phyloP scores from a whole-genome alignment of 2,888 invertebrate species.

The Cecidostiba fungosa region DNA sequence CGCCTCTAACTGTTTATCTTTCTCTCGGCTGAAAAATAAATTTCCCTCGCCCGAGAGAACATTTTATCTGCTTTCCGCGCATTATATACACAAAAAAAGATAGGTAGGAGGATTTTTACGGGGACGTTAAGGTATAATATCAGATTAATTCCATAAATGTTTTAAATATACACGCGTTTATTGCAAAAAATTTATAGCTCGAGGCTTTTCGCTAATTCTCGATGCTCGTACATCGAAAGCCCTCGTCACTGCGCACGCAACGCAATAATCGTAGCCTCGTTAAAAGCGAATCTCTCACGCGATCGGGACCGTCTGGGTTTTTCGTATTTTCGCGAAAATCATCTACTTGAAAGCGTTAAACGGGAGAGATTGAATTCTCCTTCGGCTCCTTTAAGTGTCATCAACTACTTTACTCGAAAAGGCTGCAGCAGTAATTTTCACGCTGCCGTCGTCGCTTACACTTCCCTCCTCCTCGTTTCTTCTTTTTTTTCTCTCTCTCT shows the following conservation, averaged over 20 bases:
- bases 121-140: not conserved
- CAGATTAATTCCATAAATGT: not conserved
- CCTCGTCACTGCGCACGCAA: not conserved
- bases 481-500: not conserved
- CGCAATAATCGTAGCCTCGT: not conserved
- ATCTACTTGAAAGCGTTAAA: constrained; percentile 41
- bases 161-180: not conserved
- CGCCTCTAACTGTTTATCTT: constrained; percentile 36
- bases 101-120: not conserved
- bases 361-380: constrained; percentile 54
- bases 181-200: no score
- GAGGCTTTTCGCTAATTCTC: no score
- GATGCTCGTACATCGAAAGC: not conserved
- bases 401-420: constrained; percentile 60
- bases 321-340: constrained; percentile 47
- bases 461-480: not conserved
- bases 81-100: not conserved
- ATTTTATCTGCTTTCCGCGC: not conserved
- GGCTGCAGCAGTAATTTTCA: constrained; percentile 59
- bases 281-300: constrained; percentile 12
- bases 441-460: constrained; percentile 16
- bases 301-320: not conserved
- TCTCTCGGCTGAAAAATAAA: constrained; percentile 22
- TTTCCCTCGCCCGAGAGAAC: not conserved
- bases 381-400: constrained; percentile 58